Conservation (phyloP, 2,888 invertebrate species). For the Scaptomyza caliginosa region DNA sequence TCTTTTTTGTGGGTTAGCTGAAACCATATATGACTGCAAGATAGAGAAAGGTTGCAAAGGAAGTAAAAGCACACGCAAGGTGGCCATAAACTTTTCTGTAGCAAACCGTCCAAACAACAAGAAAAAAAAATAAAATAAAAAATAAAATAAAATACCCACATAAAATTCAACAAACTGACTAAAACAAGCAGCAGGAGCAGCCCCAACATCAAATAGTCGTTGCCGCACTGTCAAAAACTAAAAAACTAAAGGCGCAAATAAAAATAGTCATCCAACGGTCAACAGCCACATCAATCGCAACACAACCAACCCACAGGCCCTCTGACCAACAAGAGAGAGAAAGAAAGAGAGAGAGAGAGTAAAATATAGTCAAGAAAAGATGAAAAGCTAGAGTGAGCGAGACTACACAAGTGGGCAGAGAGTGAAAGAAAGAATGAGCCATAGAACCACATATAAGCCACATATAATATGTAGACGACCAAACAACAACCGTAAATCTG, state of each 20-base stretch:
- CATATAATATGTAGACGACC: constrained; percentile 65
- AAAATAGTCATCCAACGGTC: constrained; percentile 58
- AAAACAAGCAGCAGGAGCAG: constrained; percentile 49
- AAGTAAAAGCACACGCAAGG: constrained; percentile 38
- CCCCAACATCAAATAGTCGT: constrained; percentile 31
- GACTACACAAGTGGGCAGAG: background rate
- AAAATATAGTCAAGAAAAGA: background rate
- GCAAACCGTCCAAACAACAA: constrained; percentile 38
- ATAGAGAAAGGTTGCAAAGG: background rate
- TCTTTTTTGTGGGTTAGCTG: background rate
- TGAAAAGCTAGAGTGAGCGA: background rate
- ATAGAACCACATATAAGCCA: constrained; percentile 54
- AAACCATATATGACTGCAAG: constrained; percentile 21
- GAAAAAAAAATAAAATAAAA: constrained; percentile 40
- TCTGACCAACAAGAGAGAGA: background rate
- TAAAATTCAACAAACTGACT: constrained; percentile 71
- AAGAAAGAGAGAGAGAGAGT: background rate
- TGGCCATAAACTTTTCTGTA: constrained; percentile 51
- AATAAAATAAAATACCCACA: constrained; percentile 35
- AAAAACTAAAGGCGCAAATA: constrained; percentile 79
- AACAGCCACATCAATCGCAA: constrained; percentile 28
- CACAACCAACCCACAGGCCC: constrained; percentile 14
- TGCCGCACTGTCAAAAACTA: constrained; percentile 75
- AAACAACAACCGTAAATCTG: constrained; percentile 79
- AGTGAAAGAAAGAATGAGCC: background rate